These are phyloP conservation scores for Masnerella sp. DNA, from an alignment of 2,888 invertebrate genomes.

Conservation along the genomic window DNA sequence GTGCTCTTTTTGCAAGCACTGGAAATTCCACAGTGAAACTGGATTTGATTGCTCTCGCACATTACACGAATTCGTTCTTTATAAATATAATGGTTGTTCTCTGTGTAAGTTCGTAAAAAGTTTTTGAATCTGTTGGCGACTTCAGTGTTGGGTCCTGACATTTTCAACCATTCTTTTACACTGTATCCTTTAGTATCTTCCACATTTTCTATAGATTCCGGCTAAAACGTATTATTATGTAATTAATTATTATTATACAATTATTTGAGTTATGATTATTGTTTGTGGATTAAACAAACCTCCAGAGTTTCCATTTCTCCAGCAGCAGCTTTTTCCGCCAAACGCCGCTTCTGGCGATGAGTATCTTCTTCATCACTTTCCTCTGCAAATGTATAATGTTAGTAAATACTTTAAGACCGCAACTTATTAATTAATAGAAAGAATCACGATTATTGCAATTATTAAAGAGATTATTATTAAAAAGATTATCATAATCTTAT, in stretches of 20 bases:
- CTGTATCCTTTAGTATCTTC: conserved; percentile 98
- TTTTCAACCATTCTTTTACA: conserved; percentile 97
- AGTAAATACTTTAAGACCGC: too few relatives aligned
- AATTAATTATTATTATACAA: background rate
- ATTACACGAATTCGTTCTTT: conserved; percentile 95
- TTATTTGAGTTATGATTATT: background rate
- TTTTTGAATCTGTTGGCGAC: conserved; percentile 95
- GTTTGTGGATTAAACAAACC: conserved; percentile 67
- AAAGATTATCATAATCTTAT: conserved; percentile 19
- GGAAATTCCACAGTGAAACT: conserved; percentile 97
- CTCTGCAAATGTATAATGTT: conserved; percentile 79
- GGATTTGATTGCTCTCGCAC: conserved; percentile 93
- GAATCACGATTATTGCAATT: too few relatives aligned
- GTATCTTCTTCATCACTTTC: conserved; percentile 89
- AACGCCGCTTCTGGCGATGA: conserved; percentile 83
- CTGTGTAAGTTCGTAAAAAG: conserved; percentile 92
- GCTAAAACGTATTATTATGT: conserved; percentile 73
- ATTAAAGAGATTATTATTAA: too few relatives aligned
- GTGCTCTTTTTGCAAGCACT: conserved; percentile 92
- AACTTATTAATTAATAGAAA: too few relatives aligned
- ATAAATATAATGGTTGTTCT: conserved; percentile 91
- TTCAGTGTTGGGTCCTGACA: conserved; percentile 96
- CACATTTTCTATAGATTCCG: conserved; percentile 98
- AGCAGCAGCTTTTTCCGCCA: conserved; percentile 92
- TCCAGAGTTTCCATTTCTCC: conserved; percentile 85